phyloP scores from a whole-genome alignment of 2,888 invertebrate species.

The Stenodera caucasica region DNA sequence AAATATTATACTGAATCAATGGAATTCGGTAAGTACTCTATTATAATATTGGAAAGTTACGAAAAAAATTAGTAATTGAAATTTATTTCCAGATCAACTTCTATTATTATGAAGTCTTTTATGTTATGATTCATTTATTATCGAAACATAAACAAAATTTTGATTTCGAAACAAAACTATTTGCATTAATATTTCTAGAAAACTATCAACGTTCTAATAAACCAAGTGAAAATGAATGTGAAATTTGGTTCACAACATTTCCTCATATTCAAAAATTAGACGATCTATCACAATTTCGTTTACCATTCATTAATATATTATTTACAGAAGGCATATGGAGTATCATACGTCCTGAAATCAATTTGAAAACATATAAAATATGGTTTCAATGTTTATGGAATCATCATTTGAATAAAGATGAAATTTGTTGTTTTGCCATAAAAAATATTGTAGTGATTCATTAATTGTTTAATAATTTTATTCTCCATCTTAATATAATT shows the following conservation, averaged over 20 bases:
- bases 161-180: conserved; percentile 22
- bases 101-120: conserved; percentile 60
- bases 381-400: conserved; percentile 56
- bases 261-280: conserved; percentile 53
- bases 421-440: conserved; percentile 58
- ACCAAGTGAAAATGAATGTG: conserved; percentile 55
- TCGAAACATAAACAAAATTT: conserved; percentile 12
- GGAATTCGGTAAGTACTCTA: conserved; percentile 4
- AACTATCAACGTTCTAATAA: conserved; percentile 50
- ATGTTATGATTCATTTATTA: conserved; percentile 53
- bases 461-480: background rate
- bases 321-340: conserved; percentile 53
- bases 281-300: conserved; percentile 57
- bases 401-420: conserved; percentile 51
- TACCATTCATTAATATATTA: conserved; percentile 54
- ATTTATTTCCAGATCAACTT: conserved; percentile 53
- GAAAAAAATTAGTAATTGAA: background rate
- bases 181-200: conserved; percentile 47
- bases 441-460: conserved; percentile 52
- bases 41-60: background rate
- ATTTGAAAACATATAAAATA: conserved; percentile 55
- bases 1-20: background rate
- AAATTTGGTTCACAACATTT: conserved; percentile 55
- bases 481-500: background rate
- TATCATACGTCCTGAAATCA: conserved; percentile 57